These are phyloP conservation scores for Noctua janthina DNA, from an alignment of 2,888 invertebrate genomes.

Conservation along the genomic window DNA sequence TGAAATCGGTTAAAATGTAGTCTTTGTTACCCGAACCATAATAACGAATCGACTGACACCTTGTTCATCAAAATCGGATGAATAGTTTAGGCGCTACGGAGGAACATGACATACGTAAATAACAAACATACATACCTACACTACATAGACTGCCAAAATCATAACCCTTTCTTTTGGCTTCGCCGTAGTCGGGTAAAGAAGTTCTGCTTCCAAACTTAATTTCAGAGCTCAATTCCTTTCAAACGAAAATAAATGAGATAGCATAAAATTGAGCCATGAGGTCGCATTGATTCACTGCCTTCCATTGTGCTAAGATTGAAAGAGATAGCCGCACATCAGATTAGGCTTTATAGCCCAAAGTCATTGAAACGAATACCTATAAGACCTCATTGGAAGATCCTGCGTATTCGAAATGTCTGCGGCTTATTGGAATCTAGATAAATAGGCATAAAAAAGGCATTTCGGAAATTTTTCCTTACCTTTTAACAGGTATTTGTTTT, in stretches of 20 bases:
- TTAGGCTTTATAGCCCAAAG: conserved; percentile 42
- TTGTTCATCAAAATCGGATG: too few species aligned
- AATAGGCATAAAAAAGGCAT: conserved; percentile 30
- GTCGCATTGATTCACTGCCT: conserved; percentile 46
- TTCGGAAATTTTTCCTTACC: not conserved
- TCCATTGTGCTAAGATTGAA: conserved; percentile 53
- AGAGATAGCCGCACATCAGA: conserved; percentile 43
- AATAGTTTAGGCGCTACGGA: too few species aligned
- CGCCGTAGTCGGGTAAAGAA: conserved; percentile 1
- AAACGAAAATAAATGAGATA: conserved; percentile 32
- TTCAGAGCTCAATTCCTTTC: conserved; percentile 5
- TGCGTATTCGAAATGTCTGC: conserved; percentile 25
- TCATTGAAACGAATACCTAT: conserved; percentile 49
- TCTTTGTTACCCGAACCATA: too few species aligned
- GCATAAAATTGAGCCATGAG: conserved; percentile 51
- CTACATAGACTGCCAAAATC: too few species aligned
- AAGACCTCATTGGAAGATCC: conserved; percentile 38
- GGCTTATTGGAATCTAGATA: conserved; percentile 49
- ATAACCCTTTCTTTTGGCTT: too few species aligned
- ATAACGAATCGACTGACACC: too few species aligned
- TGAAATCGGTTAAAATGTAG: too few species aligned
- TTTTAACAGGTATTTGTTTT: conserved; percentile 17
- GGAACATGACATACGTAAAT: too few species aligned
- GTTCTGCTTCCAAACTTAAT: not conserved
- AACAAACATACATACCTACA: too few species aligned